Percentiles rank a stretch among this genome's conserved stretches.
phyloP scores from a whole-genome alignment of 2,888 invertebrate species.

The Epinotia demarniana region DNA sequence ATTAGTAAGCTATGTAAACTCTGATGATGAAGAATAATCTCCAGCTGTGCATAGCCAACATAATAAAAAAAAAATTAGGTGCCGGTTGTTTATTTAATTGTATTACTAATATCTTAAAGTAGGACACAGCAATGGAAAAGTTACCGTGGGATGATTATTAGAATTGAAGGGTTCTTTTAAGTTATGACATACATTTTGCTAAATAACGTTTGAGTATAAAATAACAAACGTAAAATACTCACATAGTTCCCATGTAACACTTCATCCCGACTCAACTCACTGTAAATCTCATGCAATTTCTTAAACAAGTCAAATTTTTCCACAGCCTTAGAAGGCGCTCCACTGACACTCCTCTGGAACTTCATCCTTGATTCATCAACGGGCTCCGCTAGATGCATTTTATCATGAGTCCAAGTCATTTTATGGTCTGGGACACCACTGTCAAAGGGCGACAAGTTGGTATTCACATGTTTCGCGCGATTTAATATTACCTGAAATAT shows the following conservation, averaged over 20 bases:
- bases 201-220: conserved; percentile 4
- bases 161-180: background rate
- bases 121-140: conserved; percentile 3
- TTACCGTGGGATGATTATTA: background rate
- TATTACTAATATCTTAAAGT: background rate
- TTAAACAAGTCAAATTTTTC: conserved; percentile 82
- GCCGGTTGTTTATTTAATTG: background rate
- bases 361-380: conserved; percentile 81
- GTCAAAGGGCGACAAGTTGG: conserved; percentile 76
- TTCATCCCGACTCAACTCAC: conserved; percentile 79
- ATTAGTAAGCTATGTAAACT: background rate
- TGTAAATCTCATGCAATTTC: conserved; percentile 80
- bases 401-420: conserved; percentile 84
- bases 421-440: conserved; percentile 81
- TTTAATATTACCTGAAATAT: conserved; percentile 78
- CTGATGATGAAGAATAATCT: background rate
- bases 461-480: conserved; percentile 81
- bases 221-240: conserved; percentile 56
- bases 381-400: conserved; percentile 79
- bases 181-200: conserved; percentile 2
- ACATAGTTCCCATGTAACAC: conserved; percentile 76
- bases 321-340: conserved; percentile 67
- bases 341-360: conserved; percentile 74
- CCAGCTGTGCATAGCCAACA: background rate
- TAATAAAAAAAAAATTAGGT: background rate